Base-by-base conservation (phyloP, 2,888 invertebrate species). In the Flexamia atlantica region DNA sequence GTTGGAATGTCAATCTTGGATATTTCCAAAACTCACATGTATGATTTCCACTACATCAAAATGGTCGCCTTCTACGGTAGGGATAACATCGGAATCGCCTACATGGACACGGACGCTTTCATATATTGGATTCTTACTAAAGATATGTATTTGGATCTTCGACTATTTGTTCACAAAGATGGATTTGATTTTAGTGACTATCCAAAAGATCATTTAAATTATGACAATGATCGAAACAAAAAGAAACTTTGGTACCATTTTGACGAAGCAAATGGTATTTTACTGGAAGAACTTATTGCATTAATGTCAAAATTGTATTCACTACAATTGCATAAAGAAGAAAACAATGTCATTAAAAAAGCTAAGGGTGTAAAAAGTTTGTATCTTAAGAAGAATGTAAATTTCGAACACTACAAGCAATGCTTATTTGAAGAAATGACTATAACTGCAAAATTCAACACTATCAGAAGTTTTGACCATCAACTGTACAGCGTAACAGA, bases 11-110 rank as follows among this genome's bases (percentile, higher is more conserved):
- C 20, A 64, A 84, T 82, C 23, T 64, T 82, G 30, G 82, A 82
- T 20, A 84, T 84, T 40, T 82, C 76, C 23, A 84, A 84, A 83
- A 83, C 68, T 0, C 68, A 50, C 17, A 84, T 84, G 82, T 76
- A 82, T 32, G 80, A 84, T 12, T 84, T 84, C 28, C 81, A 84
- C 40, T 85, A 84, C 32, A 70, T 74, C 23, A 42, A 82, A 68
- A 84, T 64, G 76, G 83, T 79, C 30, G n/a, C 7, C 40, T 60
- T 68, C 40, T 81, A 81, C 23, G 81, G 64, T 23, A 81, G 81
- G 40, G 64, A 81, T 0, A 23, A 28, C 25, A 81, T 81, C 12
- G 81, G 53, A 2, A n/a, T 80, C 7, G 14, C 20, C 17, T 81
- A 81, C 36, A 30, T 76, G 36, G 70, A 68, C 25, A 84, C 82